Conservation (phyloP, 2,888 invertebrate genomes). For the Leucoma salicis region DNA sequence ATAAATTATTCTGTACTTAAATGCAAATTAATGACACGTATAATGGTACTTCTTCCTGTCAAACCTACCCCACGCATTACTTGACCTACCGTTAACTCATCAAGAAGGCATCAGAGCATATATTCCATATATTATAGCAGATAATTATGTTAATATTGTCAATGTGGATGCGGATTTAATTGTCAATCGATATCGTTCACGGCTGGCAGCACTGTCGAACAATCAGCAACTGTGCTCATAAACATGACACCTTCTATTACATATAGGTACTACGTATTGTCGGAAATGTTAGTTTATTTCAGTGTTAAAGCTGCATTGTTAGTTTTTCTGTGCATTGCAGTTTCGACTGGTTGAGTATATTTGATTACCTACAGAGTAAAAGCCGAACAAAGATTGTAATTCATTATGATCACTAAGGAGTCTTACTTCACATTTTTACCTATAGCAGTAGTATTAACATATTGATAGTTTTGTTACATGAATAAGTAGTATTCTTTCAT, state of each 20-base stretch:
- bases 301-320: not conserved
- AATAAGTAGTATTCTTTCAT: too few species aligned
- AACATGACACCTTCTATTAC: slow-evolving; percentile 49
- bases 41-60: slow-evolving; percentile 25
- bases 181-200: slow-evolving; percentile 38
- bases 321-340: slow-evolving; percentile 7
- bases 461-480: too few species aligned
- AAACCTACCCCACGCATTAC: not conserved
- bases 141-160: slow-evolving; percentile 36
- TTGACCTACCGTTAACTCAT: slow-evolving; percentile 28
- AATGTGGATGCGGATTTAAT: slow-evolving; percentile 18
- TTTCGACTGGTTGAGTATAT: too few species aligned
- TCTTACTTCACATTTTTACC: too few species aligned
- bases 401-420: too few species aligned
- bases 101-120: slow-evolving; percentile 29
- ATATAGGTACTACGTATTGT: slow-evolving; percentile 38
- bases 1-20: slow-evolving; percentile 29
- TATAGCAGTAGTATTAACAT: too few species aligned
- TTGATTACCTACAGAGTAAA: too few species aligned
- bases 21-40: slow-evolving; percentile 23
- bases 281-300: slow-evolving; percentile 13
- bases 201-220: slow-evolving; percentile 33
- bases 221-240: slow-evolving; percentile 40
- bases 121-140: slow-evolving; percentile 25
- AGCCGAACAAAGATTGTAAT: too few species aligned